Conservation (phyloP, 2,888 invertebrate species). For the Dicyrtoma fusca region DNA sequence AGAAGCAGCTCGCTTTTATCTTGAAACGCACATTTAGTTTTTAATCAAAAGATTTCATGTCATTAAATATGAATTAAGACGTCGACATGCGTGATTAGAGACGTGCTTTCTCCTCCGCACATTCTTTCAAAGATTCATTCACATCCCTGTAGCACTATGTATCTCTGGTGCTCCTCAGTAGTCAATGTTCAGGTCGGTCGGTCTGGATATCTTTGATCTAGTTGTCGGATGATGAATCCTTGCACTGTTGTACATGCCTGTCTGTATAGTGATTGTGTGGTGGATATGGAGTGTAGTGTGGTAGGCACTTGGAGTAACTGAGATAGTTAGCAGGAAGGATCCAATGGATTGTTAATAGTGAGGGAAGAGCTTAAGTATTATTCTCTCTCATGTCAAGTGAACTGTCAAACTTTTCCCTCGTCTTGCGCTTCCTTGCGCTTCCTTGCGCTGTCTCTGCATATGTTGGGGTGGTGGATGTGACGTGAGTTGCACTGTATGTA, state of each 20-base stretch:
- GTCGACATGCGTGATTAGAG: slow-evolving; percentile 29
- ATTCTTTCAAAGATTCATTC: slow-evolving; percentile 1
- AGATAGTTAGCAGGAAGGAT: not conserved
- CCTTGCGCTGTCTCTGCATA: not conserved
- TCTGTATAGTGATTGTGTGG: no score
- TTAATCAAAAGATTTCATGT: slow-evolving; percentile 30
- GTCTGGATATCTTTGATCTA: not conserved
- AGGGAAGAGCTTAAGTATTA: slow-evolving; percentile 11
- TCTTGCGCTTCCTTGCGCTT: not conserved
- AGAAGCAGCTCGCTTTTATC: not conserved
- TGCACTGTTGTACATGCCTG: not conserved
- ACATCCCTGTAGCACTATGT: not conserved
- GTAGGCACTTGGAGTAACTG: not conserved
- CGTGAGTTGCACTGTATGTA: no score
- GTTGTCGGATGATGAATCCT: not conserved
- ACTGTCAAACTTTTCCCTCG: slow-evolving; percentile 19
- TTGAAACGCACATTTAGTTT: slow-evolving; percentile 13
- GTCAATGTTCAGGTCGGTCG: not conserved
- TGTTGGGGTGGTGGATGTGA: no score
- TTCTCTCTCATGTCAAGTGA: slow-evolving; percentile 25
- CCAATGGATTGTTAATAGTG: slow-evolving; percentile 33
- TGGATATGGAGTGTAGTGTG: not conserved
- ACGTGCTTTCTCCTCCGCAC: slow-evolving; percentile 11
- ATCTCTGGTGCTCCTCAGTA: no score
- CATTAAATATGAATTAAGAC: slow-evolving; percentile 38